Conservation (phyloP, 2,797 vertebrate genomes). For the Epinephelus malabaricus region DNA sequence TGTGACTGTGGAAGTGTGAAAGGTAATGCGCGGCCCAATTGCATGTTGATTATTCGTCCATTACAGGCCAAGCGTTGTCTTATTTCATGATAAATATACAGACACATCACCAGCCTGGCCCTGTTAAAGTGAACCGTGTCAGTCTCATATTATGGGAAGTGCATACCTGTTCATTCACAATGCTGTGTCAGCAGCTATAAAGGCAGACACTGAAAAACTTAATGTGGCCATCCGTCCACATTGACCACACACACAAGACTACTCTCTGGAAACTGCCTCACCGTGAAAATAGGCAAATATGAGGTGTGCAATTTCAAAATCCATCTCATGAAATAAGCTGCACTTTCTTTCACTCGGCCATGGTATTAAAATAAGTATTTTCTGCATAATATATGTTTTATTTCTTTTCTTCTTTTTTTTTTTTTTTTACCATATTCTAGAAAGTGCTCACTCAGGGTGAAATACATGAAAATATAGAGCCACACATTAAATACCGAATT, state of each 20-base stretch:
- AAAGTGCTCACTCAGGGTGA: background rate
- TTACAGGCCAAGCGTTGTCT: slow-evolving; percentile 27
- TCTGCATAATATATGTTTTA: slow-evolving; percentile 15
- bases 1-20: background rate
- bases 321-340: slow-evolving; percentile 30
- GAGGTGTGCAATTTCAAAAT: slow-evolving; percentile 50
- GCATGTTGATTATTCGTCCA: slow-evolving; percentile 36
- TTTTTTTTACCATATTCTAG: background rate
- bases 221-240: slow-evolving; percentile 40
- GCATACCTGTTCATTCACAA: slow-evolving; percentile 31
- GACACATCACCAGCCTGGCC: background rate
- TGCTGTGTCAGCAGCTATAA: slow-evolving; percentile 67
- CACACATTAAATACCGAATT: background rate
- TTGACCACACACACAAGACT: slow-evolving; percentile 31
- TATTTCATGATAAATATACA: slow-evolving; percentile 13
- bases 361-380: slow-evolving; percentile 22
- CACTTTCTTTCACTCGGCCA: slow-evolving; percentile 14
- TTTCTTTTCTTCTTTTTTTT: slow-evolving; percentile 1
- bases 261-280: slow-evolving; percentile 43
- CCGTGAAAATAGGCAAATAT: slow-evolving; percentile 41
- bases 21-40: slow-evolving; percentile 12
- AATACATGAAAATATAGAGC: background rate
- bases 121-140: slow-evolving; percentile 34
- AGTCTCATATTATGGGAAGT: slow-evolving; percentile 29
- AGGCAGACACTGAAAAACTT: slow-evolving; percentile 48